Evolutionary conservation across 2,113 vertebrate species (phyloP), one percentile per base, ranked within the genome.

Genomic region (Melanocharis versteri): DNA sequence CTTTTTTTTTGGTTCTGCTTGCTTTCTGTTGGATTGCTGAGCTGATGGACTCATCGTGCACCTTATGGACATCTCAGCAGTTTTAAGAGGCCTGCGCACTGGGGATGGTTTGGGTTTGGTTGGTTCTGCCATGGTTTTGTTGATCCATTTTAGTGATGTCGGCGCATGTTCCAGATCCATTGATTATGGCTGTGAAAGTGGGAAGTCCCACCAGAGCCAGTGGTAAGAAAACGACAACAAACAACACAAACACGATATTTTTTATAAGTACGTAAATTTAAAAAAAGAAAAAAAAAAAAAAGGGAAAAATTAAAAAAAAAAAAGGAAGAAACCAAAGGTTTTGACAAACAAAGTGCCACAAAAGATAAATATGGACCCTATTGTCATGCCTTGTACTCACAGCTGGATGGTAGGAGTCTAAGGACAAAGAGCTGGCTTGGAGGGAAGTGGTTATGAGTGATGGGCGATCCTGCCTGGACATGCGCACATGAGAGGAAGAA

Each of bases 261-360:
- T 97, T 96, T 93, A 96, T 93, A 93, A 94, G 53, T 94, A 93
- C 44, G 11, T 72, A 94, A 83, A 51, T 51, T 20, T 2, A 57
- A 39, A 42, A 56, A 40, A 40, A 72, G 54, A 61, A 44, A 66
- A 68, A 73, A 70, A 84, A 89, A 37, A 75, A 90, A 75, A 40
- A 13, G 15, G 18, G 14, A 42, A 86, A 93, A 88, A 44, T 42
- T 42, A 9, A 35, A 54, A 4, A 48, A 57, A 88, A 92, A 95
- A 94, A 86, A 58, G 77, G 85, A 97, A 97, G 97, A 98, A 98
- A 99, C 98, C 99, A 99, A 99, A 99, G 99, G 98, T 98, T 98
- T 98, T 97, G 97, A 96, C 98, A 97, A 97, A 96, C 83, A 96
- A 98, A 98, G 97, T 98, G 98, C 98, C 98, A 98, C 97, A 97